A percentile compares a stretch with the other conserved stretches of the same genome.
phyloP scores from a whole-genome alignment of 2,797 vertebrate genomes.

The Gymnoscopelus braueri region DNA sequence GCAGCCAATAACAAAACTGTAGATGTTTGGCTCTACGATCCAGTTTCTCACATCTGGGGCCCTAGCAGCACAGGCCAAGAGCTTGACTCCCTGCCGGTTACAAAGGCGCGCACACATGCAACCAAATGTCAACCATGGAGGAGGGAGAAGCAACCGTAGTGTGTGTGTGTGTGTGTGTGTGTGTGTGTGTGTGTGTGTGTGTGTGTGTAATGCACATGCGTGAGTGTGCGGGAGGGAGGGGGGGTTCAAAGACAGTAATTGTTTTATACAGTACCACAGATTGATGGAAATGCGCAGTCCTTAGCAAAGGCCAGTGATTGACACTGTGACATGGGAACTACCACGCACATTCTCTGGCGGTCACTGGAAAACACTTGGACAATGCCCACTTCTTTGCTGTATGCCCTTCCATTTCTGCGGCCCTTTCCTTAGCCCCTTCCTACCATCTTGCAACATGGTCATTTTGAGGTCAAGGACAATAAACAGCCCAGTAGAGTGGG shows the following conservation, averaged over 20 bases:
- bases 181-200: not conserved
- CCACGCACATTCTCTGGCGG: not conserved
- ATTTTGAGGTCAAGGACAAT: not conserved
- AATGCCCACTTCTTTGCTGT: not conserved
- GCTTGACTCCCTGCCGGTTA: constrained; percentile 47
- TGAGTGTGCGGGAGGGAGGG: not conserved
- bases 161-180: not conserved
- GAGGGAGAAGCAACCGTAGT: constrained; percentile 6
- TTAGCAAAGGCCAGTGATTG: not conserved
- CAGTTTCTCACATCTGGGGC: constrained; percentile 68
- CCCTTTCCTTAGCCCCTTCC: not conserved
- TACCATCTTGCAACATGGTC: not conserved
- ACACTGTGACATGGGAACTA: not conserved
- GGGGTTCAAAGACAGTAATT: not conserved
- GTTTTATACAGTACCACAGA: not conserved
- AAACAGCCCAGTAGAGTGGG: not conserved
- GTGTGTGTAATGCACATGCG: too few species aligned
- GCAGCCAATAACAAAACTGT: constrained; percentile 48
- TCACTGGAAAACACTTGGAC: not conserved
- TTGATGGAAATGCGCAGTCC: not conserved
- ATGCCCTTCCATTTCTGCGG: not conserved
- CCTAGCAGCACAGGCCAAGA: constrained; percentile 36
- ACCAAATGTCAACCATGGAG: constrained; percentile 15
- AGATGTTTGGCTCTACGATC: constrained; percentile 54
- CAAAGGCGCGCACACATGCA: constrained; percentile 26